Evolutionary conservation across 2,888 invertebrate genomes (phyloP), one percentile per base, ranked within the genome.

Genomic region (Orthonychiurus folsomi): DNA sequence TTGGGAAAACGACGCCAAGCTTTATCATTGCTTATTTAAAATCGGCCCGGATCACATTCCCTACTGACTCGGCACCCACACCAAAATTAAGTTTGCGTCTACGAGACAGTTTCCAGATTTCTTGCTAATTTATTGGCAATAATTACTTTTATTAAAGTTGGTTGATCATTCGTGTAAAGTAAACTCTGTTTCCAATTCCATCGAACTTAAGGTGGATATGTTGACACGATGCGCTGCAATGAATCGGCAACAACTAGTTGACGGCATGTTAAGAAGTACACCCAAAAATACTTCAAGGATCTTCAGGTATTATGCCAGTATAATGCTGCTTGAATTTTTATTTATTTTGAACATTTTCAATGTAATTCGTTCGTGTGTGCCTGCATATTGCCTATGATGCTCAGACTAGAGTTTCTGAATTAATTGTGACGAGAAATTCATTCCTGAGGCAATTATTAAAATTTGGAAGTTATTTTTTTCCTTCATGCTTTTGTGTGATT

Each of bases 31-130:
- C n/a, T n/a, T n/a, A n/a, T n/a, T n/a, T n/a, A n/a, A n/a, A n/a
- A n/a, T n/a, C n/a, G n/a, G n/a, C n/a, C n/a, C n/a, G n/a, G n/a
- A n/a, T n/a, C n/a, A n/a, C n/a, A n/a, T n/a, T n/a, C n/a, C n/a
- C n/a, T n/a, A n/a, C n/a, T n/a, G n/a, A n/a, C n/a, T n/a, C n/a
- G n/a, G n/a, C n/a, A n/a, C n/a, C n/a, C n/a, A n/a, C n/a, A n/a
- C n/a, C n/a, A n/a, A n/a, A n/a, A n/a, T 56, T 86, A 85, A 64
- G 82, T 85, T 53, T 84, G 84, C 72, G 85, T 91, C 2, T 85
- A 85, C 54, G 93, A 93, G 75, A 84, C 85, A 25, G 95, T 96
- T 75, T 81, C 75, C 87, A 90, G 75, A 92, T 90, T 0, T 94
- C n/a, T n/a, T n/a, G 2, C 37, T 25, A 27, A 15, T 47, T 37